Base-by-base conservation (phyloP, 2,113 vertebrate genomes). In the Tapirus terrestris region DNA sequence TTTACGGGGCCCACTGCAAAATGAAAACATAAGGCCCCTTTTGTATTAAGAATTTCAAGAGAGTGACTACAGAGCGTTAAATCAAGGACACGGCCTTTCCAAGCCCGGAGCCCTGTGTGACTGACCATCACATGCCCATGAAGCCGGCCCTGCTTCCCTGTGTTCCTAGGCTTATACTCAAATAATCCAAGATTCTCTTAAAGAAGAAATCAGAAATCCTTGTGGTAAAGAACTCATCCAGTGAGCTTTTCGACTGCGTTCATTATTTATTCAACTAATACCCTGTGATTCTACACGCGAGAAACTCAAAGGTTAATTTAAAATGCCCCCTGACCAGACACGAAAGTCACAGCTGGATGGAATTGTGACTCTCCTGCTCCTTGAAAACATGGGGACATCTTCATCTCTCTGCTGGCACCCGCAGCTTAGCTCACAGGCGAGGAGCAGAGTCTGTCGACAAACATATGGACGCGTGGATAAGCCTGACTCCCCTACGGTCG, bases 41-140 rank as follows among this genome's bases (percentile, higher is more conserved):
- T 93, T 79, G 56, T 60, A 48, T 11, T 36, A 89, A 85, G 94
- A 72, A 77, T 65, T 90, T 84, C 70, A 61, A 63, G 48, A 84
- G 5, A 27, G 29, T 10, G 11, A 82, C 5, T 43, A 21, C 27
- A 51, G 60, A 58, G 45, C n/a, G 23, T 48, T 61, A 77, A 67
- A 48, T 29, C 61, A 61, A 67, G 25, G 31, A 33, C 20, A 39
- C 33, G 25, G 45, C 48, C 39, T 14, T 43, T 68, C 67, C 31
- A 33, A 94, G 39, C 45, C 25, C 27, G 11, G 18, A 29, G n/a
- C 56, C 45, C 58, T 0, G 45, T 31, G 39, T 29, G 5, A 27
- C 11, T 1, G 5, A 33, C 43, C 10, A 13, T 36, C 13, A 0
- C 29, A 25, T 2, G 18, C 14, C 56, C 10, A 10, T 9, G 48